These are phyloP conservation scores for Cryptotermes secundus DNA, from an alignment of 1,140 invertebrate genomes.

Conservation along the genomic window DNA sequence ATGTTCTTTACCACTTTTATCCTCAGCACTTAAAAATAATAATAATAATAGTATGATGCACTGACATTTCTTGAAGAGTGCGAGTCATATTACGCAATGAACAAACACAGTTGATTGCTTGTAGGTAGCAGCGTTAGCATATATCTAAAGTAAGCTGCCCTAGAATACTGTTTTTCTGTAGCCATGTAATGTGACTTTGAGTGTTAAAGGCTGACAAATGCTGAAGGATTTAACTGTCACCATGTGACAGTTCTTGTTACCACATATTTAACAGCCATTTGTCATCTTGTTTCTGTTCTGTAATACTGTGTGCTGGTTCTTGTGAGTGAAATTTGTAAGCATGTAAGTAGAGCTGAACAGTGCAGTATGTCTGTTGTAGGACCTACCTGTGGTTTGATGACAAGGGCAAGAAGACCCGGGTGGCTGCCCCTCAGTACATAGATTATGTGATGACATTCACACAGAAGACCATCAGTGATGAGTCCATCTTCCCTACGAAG, in stretches of 20 bases:
- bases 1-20: too few relatives aligned
- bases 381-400: conserved; percentile 98
- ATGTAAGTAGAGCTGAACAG: not conserved
- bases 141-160: too few relatives aligned
- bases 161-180: too few relatives aligned
- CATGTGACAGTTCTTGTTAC: not conserved
- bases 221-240: not conserved
- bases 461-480: conserved; percentile 95
- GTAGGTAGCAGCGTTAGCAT: too few relatives aligned
- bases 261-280: not conserved
- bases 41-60: too few relatives aligned
- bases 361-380: conserved; percentile 52
- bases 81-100: too few relatives aligned
- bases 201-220: too few relatives aligned
- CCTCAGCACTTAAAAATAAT: too few relatives aligned
- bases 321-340: not conserved
- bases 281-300: not conserved
- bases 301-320: not conserved
- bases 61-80: too few relatives aligned
- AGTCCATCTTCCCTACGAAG: conserved; percentile 97
- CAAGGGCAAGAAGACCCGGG: conserved; percentile 95
- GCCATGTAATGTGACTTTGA: too few relatives aligned
- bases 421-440: conserved; percentile 96
- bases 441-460: conserved; percentile 99
- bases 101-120: too few relatives aligned